phyloP scores from a whole-genome alignment of 2,113 vertebrate genomes.

The Isurus oxyrinchus region DNA sequence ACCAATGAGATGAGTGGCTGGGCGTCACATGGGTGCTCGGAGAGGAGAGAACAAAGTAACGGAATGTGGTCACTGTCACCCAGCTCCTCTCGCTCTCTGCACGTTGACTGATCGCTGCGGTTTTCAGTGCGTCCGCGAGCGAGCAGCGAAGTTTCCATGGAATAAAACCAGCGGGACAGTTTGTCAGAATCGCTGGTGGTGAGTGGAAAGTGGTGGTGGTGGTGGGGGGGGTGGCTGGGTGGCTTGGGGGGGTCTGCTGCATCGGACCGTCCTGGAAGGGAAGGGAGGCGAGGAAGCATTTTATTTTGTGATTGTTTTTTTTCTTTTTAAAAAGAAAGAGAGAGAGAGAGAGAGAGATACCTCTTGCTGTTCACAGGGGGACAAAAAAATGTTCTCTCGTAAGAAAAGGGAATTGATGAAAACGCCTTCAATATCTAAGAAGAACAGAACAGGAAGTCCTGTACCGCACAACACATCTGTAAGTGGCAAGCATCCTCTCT shows the following conservation, averaged over 20 bases:
- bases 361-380: background rate
- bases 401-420: constrained; percentile 90
- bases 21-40: background rate
- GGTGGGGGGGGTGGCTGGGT: background rate
- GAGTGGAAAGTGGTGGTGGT: background rate
- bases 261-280: background rate
- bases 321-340: background rate
- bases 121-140: background rate
- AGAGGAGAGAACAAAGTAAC: background rate
- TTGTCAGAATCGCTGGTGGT: too few relatives aligned
- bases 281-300: background rate
- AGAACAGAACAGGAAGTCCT: constrained; percentile 81
- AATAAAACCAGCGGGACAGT: background rate
- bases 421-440: constrained; percentile 91
- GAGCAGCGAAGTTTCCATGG: background rate
- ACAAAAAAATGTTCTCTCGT: constrained; percentile 71
- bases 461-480: constrained; percentile 65
- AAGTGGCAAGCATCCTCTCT: constrained; percentile 53
- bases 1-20: background rate
- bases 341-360: background rate
- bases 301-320: background rate
- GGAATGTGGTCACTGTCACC: constrained; percentile 26
- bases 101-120: background rate
- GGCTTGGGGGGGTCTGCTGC: background rate
- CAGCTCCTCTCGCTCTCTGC: background rate